phyloP scores from a whole-genome alignment of 2,888 invertebrate species.

The Synanthedon andrenaeformis region DNA sequence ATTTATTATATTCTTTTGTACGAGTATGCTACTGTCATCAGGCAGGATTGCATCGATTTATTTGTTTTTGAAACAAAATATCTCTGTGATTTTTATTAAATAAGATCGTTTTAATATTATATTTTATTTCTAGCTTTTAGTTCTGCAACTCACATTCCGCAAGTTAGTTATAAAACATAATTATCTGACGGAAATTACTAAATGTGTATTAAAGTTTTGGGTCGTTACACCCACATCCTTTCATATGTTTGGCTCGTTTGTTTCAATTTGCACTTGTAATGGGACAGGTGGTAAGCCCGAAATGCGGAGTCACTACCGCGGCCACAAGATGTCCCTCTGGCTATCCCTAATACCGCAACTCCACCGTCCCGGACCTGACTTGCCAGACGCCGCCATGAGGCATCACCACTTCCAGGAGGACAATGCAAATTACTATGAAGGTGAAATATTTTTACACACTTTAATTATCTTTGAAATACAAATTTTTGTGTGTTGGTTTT shows the following conservation, averaged over 20 bases:
- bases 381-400: conserved; percentile 85
- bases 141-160: neutral
- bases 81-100: too few relatives aligned
- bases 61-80: too few relatives aligned
- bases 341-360: conserved; percentile 90
- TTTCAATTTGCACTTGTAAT: conserved; percentile 30
- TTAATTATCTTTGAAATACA: too few relatives aligned
- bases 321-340: conserved; percentile 95
- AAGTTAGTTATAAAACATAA: neutral
- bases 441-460: conserved; percentile 38
- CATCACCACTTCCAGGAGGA: conserved; percentile 90
- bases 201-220: conserved; percentile 33
- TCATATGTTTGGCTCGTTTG: conserved; percentile 21
- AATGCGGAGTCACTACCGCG: conserved; percentile 91
- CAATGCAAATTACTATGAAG: conserved; percentile 83
- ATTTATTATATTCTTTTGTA: too few relatives aligned
- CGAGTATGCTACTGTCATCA: too few relatives aligned
- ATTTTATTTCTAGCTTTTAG: conserved; percentile 4
- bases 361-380: conserved; percentile 81
- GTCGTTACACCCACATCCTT: conserved; percentile 10
- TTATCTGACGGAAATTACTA: conserved; percentile 6
- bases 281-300: conserved; percentile 76
- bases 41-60: too few relatives aligned
- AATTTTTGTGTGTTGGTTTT: too few relatives aligned
- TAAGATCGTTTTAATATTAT: too few relatives aligned